phyloP scores from a whole-genome alignment of 2,797 vertebrate genomes.

The Sebastes glaucus region DNA sequence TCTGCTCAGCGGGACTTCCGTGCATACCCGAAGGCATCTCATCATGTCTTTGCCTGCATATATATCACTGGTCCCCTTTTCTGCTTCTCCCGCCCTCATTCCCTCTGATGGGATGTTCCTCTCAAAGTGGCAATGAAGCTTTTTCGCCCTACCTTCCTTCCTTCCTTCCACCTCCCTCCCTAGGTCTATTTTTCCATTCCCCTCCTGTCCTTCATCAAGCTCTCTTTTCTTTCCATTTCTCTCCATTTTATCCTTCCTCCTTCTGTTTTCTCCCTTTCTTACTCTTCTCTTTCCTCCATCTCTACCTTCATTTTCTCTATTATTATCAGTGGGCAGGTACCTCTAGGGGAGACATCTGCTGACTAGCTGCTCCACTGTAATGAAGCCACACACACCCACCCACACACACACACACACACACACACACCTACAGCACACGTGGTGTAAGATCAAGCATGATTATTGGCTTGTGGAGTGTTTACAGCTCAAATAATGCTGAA shows the following conservation, averaged over 20 bases:
- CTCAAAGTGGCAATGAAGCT: not conserved
- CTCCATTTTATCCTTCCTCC: not conserved
- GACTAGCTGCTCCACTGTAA: slow-evolving; percentile 18
- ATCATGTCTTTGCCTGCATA: slow-evolving; percentile 20
- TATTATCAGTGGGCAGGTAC: slow-evolving; percentile 2
- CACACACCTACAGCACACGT: not conserved
- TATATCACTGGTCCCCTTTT: slow-evolving; percentile 10
- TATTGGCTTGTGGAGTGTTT: not conserved
- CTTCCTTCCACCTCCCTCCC: not conserved
- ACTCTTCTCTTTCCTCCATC: not conserved
- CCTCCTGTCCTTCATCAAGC: not conserved
- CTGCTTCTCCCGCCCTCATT: not conserved
- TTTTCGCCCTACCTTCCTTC: not conserved
- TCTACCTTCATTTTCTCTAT: not conserved
- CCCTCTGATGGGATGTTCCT: slow-evolving; percentile 2
- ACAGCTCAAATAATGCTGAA: not conserved
- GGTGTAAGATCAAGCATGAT: not conserved
- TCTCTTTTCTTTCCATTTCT: not conserved
- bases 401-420: not conserved
- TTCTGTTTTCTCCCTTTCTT: not conserved
- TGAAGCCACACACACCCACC: not conserved
- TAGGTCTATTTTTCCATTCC: not conserved
- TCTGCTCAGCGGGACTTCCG: slow-evolving; percentile 45
- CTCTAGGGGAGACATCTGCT: slow-evolving; percentile 36
- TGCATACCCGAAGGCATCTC: slow-evolving; percentile 38